A percentile compares a stretch with the other conserved stretches of the same genome.
These are phyloP conservation scores for Meandrina meandrites DNA, from an alignment of 92 coral and sea anemone species.

Conservation along the genomic window DNA sequence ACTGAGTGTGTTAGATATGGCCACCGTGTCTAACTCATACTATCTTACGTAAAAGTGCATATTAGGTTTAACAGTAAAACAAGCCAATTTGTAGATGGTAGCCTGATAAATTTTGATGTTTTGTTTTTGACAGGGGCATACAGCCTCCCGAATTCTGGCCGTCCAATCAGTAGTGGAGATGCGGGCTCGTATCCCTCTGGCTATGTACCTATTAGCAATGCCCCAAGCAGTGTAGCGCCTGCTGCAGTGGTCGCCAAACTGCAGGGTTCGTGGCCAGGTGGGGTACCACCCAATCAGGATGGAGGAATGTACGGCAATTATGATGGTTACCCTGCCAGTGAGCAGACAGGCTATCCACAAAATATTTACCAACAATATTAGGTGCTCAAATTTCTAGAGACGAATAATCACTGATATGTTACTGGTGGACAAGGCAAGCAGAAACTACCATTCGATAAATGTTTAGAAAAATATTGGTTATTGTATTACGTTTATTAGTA, in stretches of 20 bases:
- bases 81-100: not conserved
- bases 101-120: not conserved
- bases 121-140: slow-evolving; percentile 53
- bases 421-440: slow-evolving; percentile 7
- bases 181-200: slow-evolving; percentile 83
- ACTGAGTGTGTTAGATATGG: too few relatives aligned
- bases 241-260: slow-evolving; percentile 92
- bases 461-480: not conserved
- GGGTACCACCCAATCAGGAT: slow-evolving; percentile 87
- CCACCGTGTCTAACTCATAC: not conserved
- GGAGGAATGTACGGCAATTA: slow-evolving; percentile 87
- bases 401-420: slow-evolving; percentile 23
- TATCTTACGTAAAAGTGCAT: not conserved
- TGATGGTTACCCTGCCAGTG: slow-evolving; percentile 85
- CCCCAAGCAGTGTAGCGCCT: slow-evolving; percentile 82
- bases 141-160: slow-evolving; percentile 86
- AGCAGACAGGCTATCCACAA: slow-evolving; percentile 85
- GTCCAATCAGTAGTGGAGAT: slow-evolving; percentile 72
- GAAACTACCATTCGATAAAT: not conserved
- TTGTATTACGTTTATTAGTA: not conserved
- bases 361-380: slow-evolving; percentile 88
- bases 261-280: slow-evolving; percentile 88
- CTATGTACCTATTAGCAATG: slow-evolving; percentile 85
- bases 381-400: slow-evolving; percentile 20
- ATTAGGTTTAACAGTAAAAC: not conserved